Conservation (phyloP, 2,888 invertebrate genomes). For the Epirrhoe alternata region DNA sequence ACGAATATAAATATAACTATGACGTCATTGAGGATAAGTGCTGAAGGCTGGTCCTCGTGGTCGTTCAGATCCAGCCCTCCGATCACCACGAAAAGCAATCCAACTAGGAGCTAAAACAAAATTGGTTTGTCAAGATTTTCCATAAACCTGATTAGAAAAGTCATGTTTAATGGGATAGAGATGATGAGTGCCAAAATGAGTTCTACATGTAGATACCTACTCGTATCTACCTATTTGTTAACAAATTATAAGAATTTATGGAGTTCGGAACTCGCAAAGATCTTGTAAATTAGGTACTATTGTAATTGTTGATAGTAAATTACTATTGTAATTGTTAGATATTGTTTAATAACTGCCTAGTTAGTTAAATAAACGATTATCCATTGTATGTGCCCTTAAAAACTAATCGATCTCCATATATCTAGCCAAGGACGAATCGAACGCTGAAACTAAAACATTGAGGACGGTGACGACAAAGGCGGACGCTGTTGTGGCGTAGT, state of each 20-base stretch:
- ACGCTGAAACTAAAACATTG: slow-evolving; percentile 91
- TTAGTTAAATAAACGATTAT: background rate
- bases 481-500: slow-evolving; percentile 88
- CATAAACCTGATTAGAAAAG: background rate
- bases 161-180: background rate
- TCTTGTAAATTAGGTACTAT: too few relatives aligned
- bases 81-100: slow-evolving; percentile 92
- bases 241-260: too few relatives aligned
- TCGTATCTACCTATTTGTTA: too few relatives aligned
- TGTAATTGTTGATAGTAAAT: too few relatives aligned
- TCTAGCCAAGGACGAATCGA: slow-evolving; percentile 89
- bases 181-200: too few relatives aligned
- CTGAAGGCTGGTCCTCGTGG: slow-evolving; percentile 89
- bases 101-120: slow-evolving; percentile 91
- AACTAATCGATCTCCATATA: slow-evolving; percentile 62
- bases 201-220: too few relatives aligned
- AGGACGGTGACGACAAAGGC: slow-evolving; percentile 90
- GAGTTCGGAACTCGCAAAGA: too few relatives aligned
- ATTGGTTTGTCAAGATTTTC: slow-evolving; percentile 5
- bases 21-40: slow-evolving; percentile 92
- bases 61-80: slow-evolving; percentile 93
- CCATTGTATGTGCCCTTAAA: background rate
- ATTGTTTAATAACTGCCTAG: background rate
- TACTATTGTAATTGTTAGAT: too few relatives aligned
- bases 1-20: slow-evolving; percentile 92